Base-by-base conservation (phyloP, 2,113 vertebrate species). In the Cricetomys ansorgei region DNA sequence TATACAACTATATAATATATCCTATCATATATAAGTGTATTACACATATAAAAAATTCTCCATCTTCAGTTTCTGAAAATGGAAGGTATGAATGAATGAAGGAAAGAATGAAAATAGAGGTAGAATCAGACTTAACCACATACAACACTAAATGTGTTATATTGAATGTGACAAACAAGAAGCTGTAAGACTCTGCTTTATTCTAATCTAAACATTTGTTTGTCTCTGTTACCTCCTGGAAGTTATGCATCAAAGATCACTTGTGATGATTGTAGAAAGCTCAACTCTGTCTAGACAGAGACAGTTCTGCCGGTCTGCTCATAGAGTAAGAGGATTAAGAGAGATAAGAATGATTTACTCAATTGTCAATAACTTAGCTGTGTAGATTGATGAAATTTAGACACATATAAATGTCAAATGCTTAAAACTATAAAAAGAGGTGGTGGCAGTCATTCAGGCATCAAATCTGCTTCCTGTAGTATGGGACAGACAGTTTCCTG, bases 251-350 rank as follows among this genome's bases (percentile, higher is more conserved):
- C 79, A 76, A 85, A 77, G 59, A 53, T 95, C 34, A 72, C 10
- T 80, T 43, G 76, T 77, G 45, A 55, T 95, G 81, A 77, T 48
- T 31, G 62, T 62, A 50, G 64, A 72, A 72, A 73, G 8, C 34
- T 93, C 72, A 86, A 53, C 62, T 90, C 75, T 96, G 96, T 97
- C 95, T 97, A 96, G 96, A 96, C 96, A 89, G 87, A 86, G 91
- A 95, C 93, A 94, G 45, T 94, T 97, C 93, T 88, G 77, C 93
- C 75, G 76, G 86, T 94, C 95, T 97, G 92, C 92, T 96, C 92
- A 87, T 59, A 92, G 86, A 73, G 43, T 19, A 83, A 83, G 40
- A 90, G n/a, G 65, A 96, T 94, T 89, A 88, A 75, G 65, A 62
- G 1, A 73, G 9, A 3, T 72, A 81, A 50, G 17, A 77, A 91